phyloP scores from a whole-genome alignment of 2,797 vertebrate genomes.

The Sardinella longiceps region DNA sequence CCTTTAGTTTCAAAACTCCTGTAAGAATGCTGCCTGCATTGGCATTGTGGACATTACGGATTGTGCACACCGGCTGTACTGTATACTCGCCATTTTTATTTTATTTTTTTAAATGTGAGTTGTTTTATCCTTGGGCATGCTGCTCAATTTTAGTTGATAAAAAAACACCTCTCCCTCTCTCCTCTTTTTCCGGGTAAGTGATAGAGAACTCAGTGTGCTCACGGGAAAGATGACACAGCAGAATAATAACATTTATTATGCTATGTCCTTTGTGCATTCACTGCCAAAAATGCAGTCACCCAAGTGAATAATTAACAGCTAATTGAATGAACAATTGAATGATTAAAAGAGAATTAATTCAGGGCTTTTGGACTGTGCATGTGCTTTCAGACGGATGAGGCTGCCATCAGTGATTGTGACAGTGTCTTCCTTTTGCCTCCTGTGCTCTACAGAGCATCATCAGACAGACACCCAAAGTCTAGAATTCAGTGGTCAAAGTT shows the following conservation, averaged over 20 bases:
- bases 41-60: neutral
- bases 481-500: constrained; percentile 31
- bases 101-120: neutral
- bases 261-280: constrained; percentile 25
- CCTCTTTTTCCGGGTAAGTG: neutral
- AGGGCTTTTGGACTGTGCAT: constrained; percentile 14
- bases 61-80: neutral
- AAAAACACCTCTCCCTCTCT: neutral
- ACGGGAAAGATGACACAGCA: constrained; percentile 20
- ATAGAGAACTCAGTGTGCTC: constrained; percentile 19
- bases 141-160: constrained; percentile 1
- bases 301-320: constrained; percentile 23
- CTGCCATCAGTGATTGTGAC: constrained; percentile 5
- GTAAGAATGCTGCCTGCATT: neutral
- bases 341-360: constrained; percentile 25
- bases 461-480: constrained; percentile 42
- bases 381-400: constrained; percentile 7
- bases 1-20: neutral
- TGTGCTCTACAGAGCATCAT: constrained; percentile 25
- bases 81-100: neutral
- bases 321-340: constrained; percentile 25
- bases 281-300: constrained; percentile 23
- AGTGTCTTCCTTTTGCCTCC: constrained; percentile 3
- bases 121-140: constrained; percentile 21
- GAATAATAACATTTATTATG: constrained; percentile 26